Evolutionary conservation across 2,888 invertebrate genomes (phyloP), one percentile per base, ranked within the genome.

Genomic region (Xestia c-nigrum): DNA sequence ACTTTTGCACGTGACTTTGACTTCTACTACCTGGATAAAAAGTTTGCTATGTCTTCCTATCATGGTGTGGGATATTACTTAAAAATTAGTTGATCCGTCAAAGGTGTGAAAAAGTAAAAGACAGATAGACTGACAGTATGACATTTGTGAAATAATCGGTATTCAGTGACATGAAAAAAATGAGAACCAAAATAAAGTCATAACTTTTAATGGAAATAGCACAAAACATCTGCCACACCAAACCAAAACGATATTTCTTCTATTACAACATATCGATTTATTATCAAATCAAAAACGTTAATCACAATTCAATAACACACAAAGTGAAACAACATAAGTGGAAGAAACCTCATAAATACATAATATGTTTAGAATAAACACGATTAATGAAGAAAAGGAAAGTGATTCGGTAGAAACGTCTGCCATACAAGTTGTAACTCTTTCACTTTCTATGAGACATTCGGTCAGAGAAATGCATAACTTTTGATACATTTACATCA

Each of bases 261-360:
- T 24, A 31, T 75, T 81, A 81, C 47, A 63, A 72, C 66, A 71
- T 40, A 59, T 16, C 24, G 19, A 67, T 74, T 78, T 55, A 78
- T 68, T 24, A 73, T 73, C 55, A 21, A 70, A 78, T 43, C 38
- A 46, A 71, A 77, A 64, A 38, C 12, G 19, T 40, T 81, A 69
- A 66, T 65, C 73, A 46, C 50, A 68, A 43, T 57, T 65, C 46
- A 73, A 78, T 63, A 55, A n/a, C 55, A 57, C 68, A 65, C 69
- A 78, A 69, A 67, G 31, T 40, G 57, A 63, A 70, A 70, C 19
- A 69, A 24, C 40, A 66, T 71, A 65, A 76, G 75, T 74, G 24
- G 14, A 76, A 79, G 85, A 86, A 83, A 86, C 72, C 38, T 81
- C 61, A 85, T 87, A 81, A 79, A 87, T 87, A 74, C 78, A 74